Base-by-base conservation (phyloP, 2,888 invertebrate genomes). In the Pyrochroa serraticornis region DNA sequence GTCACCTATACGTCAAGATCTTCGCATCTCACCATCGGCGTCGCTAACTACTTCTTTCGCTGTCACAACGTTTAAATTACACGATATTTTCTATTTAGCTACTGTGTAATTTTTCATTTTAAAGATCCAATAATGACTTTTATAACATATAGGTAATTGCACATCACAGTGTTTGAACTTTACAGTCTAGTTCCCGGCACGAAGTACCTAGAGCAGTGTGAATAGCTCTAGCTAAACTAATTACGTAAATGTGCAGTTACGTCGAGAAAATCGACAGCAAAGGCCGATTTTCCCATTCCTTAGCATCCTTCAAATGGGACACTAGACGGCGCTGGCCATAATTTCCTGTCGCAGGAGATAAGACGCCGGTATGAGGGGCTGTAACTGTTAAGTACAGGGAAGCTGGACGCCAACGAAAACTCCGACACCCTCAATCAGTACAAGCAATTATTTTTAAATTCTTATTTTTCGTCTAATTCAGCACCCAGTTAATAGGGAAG, bases 121-220 rank as follows among this genome's bases (percentile, higher is more conserved):
- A 50, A 50, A 43, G 36, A 46, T 48, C 39, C 42, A 42, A 48
- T 43, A 55, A 41, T 32, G 32, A 42, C 1, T 22, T 22, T 37
- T 55, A 22, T 42, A 47, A 41, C 22, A 33, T 43, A 50, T 45
- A 42, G 32, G 10, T 53, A 54, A 58, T 54, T 58, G 49, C 32
- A 58, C 30, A 38, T 35, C 41, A 59, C 59, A 55, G 54, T 59
- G 45, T 50, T 59, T 59, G 50, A 59, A 55, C 55, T 54, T 59
- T 59, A 54, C 54, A 59, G 36, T 59, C 59, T 59, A 59, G 46
- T 59, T 59, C 41, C 45, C 32, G 9, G 30, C 13, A 46, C 13
- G 34, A 41, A 12, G 43, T 14, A 43, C 10, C 31, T 34, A 46
- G 53, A 35, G 49, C 45, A 58, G 49, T 48, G 45, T 54, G 44